These are phyloP conservation scores for Spinibarbus caldwelli DNA, from an alignment of 2,797 vertebrate species.

Conservation along the genomic window DNA sequence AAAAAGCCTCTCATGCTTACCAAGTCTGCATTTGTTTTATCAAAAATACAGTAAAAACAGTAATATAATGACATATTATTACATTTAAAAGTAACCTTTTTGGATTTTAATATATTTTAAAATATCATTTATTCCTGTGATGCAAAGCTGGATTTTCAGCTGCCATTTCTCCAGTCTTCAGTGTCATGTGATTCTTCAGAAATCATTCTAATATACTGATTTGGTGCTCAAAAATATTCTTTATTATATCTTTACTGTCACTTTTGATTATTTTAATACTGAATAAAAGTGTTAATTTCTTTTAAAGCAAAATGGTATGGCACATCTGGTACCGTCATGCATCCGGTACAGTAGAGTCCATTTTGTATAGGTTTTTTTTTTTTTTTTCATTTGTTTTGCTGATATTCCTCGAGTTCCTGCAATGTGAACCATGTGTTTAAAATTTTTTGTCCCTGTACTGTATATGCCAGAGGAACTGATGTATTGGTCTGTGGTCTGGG, in stretches of 20 bases:
- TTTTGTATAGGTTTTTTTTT: not conserved
- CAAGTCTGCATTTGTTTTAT: no score
- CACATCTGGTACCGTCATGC: not conserved
- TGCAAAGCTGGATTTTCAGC: no score
- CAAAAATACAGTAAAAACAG: no score
- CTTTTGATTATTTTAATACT: not conserved
- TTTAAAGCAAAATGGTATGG: not conserved
- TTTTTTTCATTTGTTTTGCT: not conserved
- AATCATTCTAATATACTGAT: not conserved
- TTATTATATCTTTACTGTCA: not conserved
- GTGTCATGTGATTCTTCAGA: not conserved
- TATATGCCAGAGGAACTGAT: not conserved
- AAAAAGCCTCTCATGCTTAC: no score
- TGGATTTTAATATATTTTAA: no score
- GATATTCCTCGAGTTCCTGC: not conserved
- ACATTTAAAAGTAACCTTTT: no score
- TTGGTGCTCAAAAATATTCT: not conserved
- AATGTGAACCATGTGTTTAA: slow-evolving; percentile 10
- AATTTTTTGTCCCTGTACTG: not conserved
- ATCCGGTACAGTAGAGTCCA: not conserved
- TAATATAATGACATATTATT: no score
- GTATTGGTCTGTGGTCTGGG: slow-evolving; percentile 38
- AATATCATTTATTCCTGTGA: no score
- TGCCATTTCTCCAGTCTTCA: no score
- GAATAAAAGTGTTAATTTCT: not conserved